Conservation (phyloP, 2,113 vertebrate genomes). For the Nettapus auritus region DNA sequence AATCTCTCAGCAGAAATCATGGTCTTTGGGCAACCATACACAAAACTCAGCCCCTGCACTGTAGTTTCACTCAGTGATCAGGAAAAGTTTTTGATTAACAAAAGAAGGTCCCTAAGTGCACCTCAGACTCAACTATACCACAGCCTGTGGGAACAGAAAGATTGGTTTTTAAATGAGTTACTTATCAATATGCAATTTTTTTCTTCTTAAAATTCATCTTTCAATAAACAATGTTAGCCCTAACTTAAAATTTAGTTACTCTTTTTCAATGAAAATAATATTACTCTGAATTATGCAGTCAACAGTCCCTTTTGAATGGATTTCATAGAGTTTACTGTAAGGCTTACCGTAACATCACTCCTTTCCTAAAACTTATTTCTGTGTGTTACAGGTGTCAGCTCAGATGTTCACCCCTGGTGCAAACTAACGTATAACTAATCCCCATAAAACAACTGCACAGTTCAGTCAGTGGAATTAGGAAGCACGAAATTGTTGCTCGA, state of each 20-base stretch:
- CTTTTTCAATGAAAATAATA: neutral
- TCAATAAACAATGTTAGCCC: neutral
- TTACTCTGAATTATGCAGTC: neutral
- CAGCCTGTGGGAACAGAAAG: neutral
- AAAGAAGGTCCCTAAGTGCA: neutral
- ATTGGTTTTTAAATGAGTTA: neutral
- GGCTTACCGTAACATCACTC: neutral
- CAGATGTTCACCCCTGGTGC: neutral
- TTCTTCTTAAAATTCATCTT: neutral
- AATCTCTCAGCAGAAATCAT: neutral
- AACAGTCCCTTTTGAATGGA: neutral
- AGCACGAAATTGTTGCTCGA: neutral
- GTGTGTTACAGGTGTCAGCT: neutral
- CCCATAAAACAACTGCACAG: rapidly evolving
- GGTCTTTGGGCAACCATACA: neutral
- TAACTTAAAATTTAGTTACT: neutral
- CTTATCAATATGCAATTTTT: neutral
- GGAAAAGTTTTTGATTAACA: neutral
- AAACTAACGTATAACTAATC: neutral
- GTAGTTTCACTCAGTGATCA: neutral
- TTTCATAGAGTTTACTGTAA: neutral
- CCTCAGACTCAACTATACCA: neutral
- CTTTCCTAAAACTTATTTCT: neutral
- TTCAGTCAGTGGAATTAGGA: neutral
- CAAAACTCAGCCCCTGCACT: neutral